Evolutionary conservation across 2,888 invertebrate species (phyloP).

Genomic region (Tanytarsus gracilentus): DNA sequence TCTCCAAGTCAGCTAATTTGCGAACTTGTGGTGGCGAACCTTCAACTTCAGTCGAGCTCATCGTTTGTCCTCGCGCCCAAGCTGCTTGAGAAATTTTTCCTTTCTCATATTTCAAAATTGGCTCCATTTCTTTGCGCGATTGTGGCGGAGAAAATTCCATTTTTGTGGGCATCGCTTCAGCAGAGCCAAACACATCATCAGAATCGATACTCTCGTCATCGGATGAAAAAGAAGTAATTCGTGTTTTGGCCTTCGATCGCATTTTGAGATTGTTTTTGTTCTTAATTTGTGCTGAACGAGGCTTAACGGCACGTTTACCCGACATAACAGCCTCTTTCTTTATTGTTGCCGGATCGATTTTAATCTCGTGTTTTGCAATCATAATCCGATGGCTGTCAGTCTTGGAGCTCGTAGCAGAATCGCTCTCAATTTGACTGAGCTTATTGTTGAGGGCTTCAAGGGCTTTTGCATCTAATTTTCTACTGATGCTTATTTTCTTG

Average conservation of each 20-base stretch:
- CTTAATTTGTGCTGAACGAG: slow-evolving; percentile 52
- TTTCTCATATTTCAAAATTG: slow-evolving; percentile 61
- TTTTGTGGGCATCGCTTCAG: slow-evolving; percentile 62
- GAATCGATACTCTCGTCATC: slow-evolving; percentile 69
- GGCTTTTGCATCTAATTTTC: slow-evolving; percentile 56
- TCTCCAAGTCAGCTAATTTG: slow-evolving; percentile 54
- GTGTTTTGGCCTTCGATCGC: slow-evolving; percentile 56
- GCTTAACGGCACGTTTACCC: slow-evolving; percentile 54
- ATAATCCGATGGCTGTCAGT: slow-evolving; percentile 54
- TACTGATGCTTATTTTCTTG: slow-evolving; percentile 53
- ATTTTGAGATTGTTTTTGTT: slow-evolving; percentile 51
- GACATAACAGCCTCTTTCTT: slow-evolving; percentile 50
- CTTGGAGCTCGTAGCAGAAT: slow-evolving; percentile 64
- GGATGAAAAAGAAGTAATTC: slow-evolving; percentile 66
- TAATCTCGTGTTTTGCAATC: slow-evolving; percentile 47
- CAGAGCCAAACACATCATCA: slow-evolving; percentile 67
- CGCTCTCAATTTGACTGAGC: slow-evolving; percentile 66
- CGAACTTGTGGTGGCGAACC: slow-evolving; percentile 66
- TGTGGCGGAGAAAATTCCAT: slow-evolving; percentile 68
- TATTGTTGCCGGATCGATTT: slow-evolving; percentile 49
- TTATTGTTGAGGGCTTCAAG: slow-evolving; percentile 62
- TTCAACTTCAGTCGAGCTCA: slow-evolving; percentile 71
- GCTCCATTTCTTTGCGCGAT: slow-evolving; percentile 65
- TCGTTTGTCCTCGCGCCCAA: slow-evolving; percentile 60
- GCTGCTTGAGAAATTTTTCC: slow-evolving; percentile 58